Percentiles rank a stretch among this genome's conserved stretches.
These are phyloP conservation scores for Gobius niger DNA, from an alignment of 2,113 vertebrate species.

Conservation along the genomic window DNA sequence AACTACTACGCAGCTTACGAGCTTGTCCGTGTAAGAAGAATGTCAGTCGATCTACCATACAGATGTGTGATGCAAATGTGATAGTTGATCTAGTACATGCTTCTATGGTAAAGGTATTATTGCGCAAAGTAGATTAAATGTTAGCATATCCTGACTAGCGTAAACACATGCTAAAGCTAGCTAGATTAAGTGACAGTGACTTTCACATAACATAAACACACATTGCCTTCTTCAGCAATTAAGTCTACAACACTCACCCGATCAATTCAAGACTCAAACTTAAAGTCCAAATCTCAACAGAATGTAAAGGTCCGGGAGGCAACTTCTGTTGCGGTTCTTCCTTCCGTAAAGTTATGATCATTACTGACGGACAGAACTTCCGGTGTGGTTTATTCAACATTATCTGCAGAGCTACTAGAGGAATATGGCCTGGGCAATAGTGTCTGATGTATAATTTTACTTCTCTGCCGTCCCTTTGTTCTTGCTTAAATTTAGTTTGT, in stretches of 20 bases:
- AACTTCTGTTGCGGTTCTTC: slow-evolving; percentile 25
- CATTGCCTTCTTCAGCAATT: neutral
- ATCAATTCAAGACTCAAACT: slow-evolving; percentile 10
- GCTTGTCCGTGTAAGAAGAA: neutral
- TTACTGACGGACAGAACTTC: slow-evolving; percentile 7
- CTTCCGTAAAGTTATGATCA: neutral
- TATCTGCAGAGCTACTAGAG: neutral
- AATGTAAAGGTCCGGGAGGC: neutral
- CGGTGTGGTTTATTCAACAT: slow-evolving; percentile 3
- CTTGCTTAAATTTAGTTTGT: no score
- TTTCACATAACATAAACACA: neutral
- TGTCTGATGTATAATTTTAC: no score
- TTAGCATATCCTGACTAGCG: slow-evolving; percentile 13
- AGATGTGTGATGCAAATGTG: no score
- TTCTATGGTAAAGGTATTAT: neutral
- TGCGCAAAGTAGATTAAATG: neutral
- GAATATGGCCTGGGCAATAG: no score
- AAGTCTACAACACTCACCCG: slow-evolving; percentile 41
- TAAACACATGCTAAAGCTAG: slow-evolving; percentile 22
- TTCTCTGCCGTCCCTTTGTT: no score
- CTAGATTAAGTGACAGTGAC: slow-evolving; percentile 28
- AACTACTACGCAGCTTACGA: slow-evolving; percentile 16
- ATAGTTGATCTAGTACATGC: no score
- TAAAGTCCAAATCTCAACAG: neutral
- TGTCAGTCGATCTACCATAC: no score